These are phyloP conservation scores for Phrynosoma blainvillii DNA, from an alignment of 2,113 vertebrate genomes.

Conservation along the genomic window DNA sequence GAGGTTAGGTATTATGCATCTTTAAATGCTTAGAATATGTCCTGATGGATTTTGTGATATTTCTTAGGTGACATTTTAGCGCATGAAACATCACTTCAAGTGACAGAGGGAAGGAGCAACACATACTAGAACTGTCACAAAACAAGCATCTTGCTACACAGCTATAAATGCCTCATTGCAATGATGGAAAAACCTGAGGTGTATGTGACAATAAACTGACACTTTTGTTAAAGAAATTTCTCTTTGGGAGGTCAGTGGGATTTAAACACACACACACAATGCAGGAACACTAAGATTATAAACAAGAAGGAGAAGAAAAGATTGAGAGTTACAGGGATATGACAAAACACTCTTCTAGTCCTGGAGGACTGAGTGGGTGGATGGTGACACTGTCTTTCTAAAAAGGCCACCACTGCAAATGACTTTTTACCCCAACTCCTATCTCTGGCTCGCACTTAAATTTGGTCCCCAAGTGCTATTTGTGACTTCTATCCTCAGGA, in stretches of 20 bases:
- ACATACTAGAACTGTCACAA: constrained; percentile 45
- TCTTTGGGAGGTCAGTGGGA: constrained; percentile 30
- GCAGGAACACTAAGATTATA: neutral
- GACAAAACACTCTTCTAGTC: neutral
- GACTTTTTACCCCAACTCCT: neutral
- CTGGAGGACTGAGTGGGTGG: neutral
- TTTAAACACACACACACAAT: neutral
- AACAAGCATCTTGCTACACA: constrained; percentile 26
- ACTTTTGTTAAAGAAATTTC: constrained; percentile 57
- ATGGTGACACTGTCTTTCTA: neutral
- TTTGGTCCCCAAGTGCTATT: neutral
- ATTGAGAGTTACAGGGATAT: neutral
- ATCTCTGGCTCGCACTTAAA: too few species aligned
- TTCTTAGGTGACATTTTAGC: constrained; percentile 41
- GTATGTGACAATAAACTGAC: constrained; percentile 47
- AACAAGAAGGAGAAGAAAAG: neutral
- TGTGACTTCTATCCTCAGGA: neutral
- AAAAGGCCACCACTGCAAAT: neutral
- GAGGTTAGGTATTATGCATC: constrained; percentile 16
- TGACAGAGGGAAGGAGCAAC: constrained; percentile 51
- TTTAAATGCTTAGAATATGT: constrained; percentile 27
- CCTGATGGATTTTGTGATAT: constrained; percentile 35
- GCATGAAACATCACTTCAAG: constrained; percentile 48
- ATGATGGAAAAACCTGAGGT: constrained; percentile 46
- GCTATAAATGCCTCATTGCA: constrained; percentile 49